Evolutionary conservation across 2,113 vertebrate species (phyloP).

Genomic region (Crypturellus undulatus): DNA sequence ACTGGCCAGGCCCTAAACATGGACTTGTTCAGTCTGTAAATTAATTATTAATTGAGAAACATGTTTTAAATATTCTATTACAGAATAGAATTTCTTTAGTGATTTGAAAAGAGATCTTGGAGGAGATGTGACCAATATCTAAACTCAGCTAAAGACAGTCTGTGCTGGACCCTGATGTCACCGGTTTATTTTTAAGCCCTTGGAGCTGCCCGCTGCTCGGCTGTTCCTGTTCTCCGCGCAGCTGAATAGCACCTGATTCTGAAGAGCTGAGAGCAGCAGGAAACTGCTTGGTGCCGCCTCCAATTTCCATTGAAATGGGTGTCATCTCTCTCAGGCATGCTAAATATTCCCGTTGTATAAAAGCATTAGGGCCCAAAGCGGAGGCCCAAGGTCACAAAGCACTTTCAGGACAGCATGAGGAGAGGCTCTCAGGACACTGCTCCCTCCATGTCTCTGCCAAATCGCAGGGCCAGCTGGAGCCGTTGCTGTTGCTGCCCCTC

Average conservation of each 20-base stretch:
- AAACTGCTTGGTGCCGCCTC: neutral
- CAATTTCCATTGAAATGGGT: neutral
- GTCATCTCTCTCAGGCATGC: neutral
- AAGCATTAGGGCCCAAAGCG: neutral
- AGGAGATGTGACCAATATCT: neutral
- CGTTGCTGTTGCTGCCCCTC: rapidly evolving
- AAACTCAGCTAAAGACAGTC: neutral
- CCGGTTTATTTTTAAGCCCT: conserved; percentile 28
- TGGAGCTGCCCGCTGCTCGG: neutral
- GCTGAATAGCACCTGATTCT: neutral
- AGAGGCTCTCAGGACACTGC: neutral
- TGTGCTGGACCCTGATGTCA: neutral
- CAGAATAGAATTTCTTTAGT: neutral
- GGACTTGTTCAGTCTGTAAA: neutral
- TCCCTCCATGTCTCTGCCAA: neutral
- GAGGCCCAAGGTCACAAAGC: neutral
- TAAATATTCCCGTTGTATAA: neutral
- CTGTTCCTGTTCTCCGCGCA: neutral
- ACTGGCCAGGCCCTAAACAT: neutral
- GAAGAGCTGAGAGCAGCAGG: rapidly evolving
- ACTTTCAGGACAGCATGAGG: neutral
- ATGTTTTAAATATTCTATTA: neutral
- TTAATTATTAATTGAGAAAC: conserved; percentile 11
- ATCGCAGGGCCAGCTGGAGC: rapidly evolving
- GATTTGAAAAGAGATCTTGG: neutral